phyloP scores from a whole-genome alignment of 2,888 invertebrate species.

The Epinotia brunnichana region DNA sequence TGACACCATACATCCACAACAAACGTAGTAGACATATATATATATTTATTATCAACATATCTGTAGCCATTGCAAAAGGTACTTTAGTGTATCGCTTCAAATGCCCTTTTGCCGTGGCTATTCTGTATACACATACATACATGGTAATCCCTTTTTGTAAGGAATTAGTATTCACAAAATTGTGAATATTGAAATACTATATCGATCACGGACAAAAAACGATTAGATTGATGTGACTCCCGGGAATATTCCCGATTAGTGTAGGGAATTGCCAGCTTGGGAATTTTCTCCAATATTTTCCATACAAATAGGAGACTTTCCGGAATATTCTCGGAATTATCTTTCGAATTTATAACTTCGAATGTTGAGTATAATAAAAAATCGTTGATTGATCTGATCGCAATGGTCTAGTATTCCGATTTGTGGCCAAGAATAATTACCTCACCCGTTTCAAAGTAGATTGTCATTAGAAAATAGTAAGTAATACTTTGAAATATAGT shows the following conservation, averaged over 20 bases:
- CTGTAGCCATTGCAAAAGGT: constrained; percentile 15
- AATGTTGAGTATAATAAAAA: too few species aligned
- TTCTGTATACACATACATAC: constrained; percentile 40
- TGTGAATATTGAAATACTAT: constrained; percentile 16
- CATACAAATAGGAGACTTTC: too few species aligned
- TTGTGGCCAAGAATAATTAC: constrained; percentile 4
- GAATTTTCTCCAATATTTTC: too few species aligned
- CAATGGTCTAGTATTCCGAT: constrained; percentile 5
- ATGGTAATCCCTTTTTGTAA: constrained; percentile 23
- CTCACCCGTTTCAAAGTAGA: neutral
- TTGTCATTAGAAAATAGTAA: neutral
- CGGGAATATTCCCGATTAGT: too few species aligned
- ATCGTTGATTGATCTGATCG: neutral
- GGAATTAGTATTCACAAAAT: constrained; percentile 9
- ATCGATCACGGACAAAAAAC: neutral
- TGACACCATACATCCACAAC: constrained; percentile 26
- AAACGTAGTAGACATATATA: constrained; percentile 23
- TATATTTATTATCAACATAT: constrained; percentile 30
- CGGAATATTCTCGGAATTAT: too few species aligned
- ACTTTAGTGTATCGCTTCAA: neutral
- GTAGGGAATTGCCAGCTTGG: too few species aligned
- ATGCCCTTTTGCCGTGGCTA: constrained; percentile 3
- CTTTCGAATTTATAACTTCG: too few species aligned
- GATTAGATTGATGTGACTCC: too few species aligned
- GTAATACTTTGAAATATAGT: neutral